These are phyloP conservation scores for Drosophila trapezifrons DNA, from an alignment of 1,140 invertebrate genomes.

Conservation along the genomic window DNA sequence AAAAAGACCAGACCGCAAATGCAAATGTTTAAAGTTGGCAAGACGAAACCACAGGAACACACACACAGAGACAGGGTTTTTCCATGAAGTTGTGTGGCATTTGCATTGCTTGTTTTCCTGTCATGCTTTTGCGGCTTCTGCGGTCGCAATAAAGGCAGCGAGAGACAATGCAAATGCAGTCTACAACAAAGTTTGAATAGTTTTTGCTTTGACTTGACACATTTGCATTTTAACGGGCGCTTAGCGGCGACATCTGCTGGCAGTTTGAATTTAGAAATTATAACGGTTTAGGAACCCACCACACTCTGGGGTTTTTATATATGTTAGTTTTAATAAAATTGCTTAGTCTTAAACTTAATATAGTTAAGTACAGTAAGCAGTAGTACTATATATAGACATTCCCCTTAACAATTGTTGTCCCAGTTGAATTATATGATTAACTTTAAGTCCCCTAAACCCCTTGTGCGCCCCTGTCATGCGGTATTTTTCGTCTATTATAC, in stretches of 20 bases:
- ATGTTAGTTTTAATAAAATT: neutral
- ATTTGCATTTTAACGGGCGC: conserved; percentile 37
- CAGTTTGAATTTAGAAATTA: neutral
- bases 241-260: conserved; percentile 34
- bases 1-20: conserved; percentile 58
- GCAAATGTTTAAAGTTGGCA: conserved; percentile 61
- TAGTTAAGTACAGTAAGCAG: neutral
- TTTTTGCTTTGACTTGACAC: neutral
- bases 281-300: neutral
- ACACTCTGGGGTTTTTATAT: neutral
- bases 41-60: conserved; percentile 29
- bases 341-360: too few species aligned
- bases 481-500: neutral
- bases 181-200: neutral
- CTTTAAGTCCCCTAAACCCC: too few species aligned
- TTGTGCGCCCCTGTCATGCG: neutral
- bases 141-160: conserved; percentile 22
- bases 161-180: neutral
- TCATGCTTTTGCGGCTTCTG: conserved; percentile 32
- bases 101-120: conserved; percentile 40
- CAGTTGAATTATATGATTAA: neutral
- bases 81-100: conserved; percentile 26
- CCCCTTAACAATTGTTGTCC: neutral
- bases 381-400: neutral
- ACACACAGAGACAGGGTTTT: neutral